Evolutionary conservation across 2,888 invertebrate genomes (phyloP).

Genomic region (Yponomeuta malinellus): DNA sequence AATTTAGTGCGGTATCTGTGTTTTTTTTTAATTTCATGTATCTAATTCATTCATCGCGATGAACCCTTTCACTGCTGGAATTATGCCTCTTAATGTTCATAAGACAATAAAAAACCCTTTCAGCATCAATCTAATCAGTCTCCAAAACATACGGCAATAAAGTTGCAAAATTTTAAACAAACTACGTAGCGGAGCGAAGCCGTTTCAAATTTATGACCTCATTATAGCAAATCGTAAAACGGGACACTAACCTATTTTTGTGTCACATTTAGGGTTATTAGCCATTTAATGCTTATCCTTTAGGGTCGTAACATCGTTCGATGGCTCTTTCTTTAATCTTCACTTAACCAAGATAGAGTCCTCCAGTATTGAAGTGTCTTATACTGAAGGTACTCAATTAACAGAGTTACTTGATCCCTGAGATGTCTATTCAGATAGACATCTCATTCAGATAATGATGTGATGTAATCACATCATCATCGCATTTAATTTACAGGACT

Average conservation of each 20-base stretch:
- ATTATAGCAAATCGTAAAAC: background rate
- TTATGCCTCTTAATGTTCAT: background rate
- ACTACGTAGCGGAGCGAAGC: background rate
- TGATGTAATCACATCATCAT: background rate
- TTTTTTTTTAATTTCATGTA: too few species aligned
- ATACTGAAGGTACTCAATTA: background rate
- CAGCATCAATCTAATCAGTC: background rate
- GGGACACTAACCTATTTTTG: constrained; percentile 3
- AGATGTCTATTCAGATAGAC: background rate
- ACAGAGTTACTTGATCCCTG: background rate
- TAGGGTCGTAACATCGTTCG: background rate
- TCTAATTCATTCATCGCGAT: too few species aligned
- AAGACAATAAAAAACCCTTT: background rate
- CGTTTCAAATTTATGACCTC: background rate
- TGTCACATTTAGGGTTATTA: background rate
- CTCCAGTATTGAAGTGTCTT: background rate
- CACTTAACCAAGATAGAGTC: background rate
- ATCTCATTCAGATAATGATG: too few species aligned
- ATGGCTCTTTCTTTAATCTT: background rate
- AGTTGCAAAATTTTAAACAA: background rate
- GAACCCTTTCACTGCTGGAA: too few species aligned
- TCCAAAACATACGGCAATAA: background rate
- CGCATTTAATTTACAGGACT: background rate
- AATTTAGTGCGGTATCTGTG: too few species aligned
- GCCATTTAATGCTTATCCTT: background rate